Evolutionary conservation across 2,888 invertebrate species (phyloP).

Genomic region (Drosophila multiciliata): DNA sequence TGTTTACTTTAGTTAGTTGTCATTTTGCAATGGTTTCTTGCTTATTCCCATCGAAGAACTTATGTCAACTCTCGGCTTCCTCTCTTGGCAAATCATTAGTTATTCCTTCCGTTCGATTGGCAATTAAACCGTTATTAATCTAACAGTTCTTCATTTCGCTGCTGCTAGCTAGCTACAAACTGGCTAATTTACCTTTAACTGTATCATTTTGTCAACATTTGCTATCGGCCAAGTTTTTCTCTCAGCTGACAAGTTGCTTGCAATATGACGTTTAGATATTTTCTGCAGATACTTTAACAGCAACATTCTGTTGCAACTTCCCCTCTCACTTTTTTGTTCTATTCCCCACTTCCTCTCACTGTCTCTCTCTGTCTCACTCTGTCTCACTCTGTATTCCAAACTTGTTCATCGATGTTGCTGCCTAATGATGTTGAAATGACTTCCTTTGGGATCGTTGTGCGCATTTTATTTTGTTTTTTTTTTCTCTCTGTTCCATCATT

Average conservation of each 20-base stretch:
- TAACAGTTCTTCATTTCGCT: neutral
- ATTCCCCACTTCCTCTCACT: neutral
- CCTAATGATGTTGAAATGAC: conserved; percentile 69
- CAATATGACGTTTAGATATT: conserved; percentile 4
- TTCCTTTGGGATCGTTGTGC: conserved; percentile 45
- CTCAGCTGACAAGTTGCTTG: conserved; percentile 21
- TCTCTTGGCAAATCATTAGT: neutral
- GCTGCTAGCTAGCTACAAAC: neutral
- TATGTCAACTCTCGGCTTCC: neutral
- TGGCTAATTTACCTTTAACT: neutral
- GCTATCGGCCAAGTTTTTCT: neutral
- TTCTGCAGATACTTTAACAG: conserved; percentile 1
- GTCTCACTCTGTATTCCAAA: neutral
- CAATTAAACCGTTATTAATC: neutral
- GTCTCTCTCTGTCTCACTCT: neutral
- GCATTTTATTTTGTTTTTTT: neutral
- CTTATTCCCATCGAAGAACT: neutral
- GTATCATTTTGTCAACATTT: conserved; percentile 2
- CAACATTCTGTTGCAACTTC: conserved; percentile 5
- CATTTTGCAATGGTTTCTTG: neutral
- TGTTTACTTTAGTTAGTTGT: neutral
- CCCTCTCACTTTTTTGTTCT: neutral
- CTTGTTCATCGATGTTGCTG: conserved; percentile 50
- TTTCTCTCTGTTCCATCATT: conserved; percentile 20
- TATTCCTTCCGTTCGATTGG: neutral